Conservation (phyloP, 2,888 invertebrate genomes). For the Acholoe squamosa region DNA sequence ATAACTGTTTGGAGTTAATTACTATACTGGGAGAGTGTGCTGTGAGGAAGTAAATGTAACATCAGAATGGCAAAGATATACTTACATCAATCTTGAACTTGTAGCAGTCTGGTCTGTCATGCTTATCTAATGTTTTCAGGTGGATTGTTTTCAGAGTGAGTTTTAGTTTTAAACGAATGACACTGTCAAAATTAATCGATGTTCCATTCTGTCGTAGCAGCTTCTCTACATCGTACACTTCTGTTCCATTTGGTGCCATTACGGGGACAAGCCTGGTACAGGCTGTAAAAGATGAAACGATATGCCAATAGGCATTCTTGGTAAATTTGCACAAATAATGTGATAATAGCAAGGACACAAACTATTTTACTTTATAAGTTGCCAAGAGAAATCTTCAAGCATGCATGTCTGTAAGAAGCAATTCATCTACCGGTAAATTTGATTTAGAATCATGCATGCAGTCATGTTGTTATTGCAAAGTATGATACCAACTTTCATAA, state of each 20-base stretch:
- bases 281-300: slow-evolving; percentile 61
- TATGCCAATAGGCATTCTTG: too few species aligned
- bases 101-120: slow-evolving; percentile 96
- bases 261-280: slow-evolving; percentile 73
- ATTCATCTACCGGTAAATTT: too few species aligned
- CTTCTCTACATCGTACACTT: slow-evolving; percentile 84
- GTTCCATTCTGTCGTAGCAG: slow-evolving; percentile 87
- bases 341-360: too few species aligned
- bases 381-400: too few species aligned
- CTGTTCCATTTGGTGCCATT: slow-evolving; percentile 59
- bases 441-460: too few species aligned
- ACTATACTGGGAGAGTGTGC: too few species aligned
- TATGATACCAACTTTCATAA: slow-evolving; percentile 65
- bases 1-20: too few species aligned
- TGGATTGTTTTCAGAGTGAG: slow-evolving; percentile 95
- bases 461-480: too few species aligned
- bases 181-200: slow-evolving; percentile 89
- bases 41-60: too few species aligned
- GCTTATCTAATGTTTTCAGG: slow-evolving; percentile 93
- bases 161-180: slow-evolving; percentile 84
- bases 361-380: too few species aligned
- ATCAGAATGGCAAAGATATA: neutral
- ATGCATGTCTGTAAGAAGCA: too few species aligned
- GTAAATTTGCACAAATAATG: too few species aligned
- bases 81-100: slow-evolving; percentile 89